A percentile compares a stretch with the other conserved stretches of the same genome.
These are phyloP conservation scores for Leuciscus idus DNA, from an alignment of 2,113 vertebrate genomes.

Conservation along the genomic window DNA sequence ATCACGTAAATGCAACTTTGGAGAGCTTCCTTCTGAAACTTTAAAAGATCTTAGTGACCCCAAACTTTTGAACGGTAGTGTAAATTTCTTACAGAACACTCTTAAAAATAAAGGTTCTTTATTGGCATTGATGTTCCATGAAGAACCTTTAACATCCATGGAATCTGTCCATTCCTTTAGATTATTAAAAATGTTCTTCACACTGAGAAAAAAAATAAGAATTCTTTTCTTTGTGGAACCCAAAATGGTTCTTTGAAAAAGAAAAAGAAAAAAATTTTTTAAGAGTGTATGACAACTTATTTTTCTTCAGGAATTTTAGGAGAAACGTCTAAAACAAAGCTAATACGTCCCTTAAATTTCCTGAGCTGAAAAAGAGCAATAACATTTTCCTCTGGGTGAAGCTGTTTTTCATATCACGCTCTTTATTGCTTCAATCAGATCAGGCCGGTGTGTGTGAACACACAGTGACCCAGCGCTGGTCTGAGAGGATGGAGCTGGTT, in stretches of 20 bases:
- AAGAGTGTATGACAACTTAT: too few relatives aligned
- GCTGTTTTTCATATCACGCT: neutral
- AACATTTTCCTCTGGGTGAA: neutral
- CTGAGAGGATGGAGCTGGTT: slow-evolving; percentile 73
- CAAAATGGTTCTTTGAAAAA: too few relatives aligned
- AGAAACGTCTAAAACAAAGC: too few relatives aligned
- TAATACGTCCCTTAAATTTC: neutral
- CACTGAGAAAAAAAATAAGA: too few relatives aligned
- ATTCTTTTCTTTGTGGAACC: too few relatives aligned
- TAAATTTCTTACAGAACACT: neutral
- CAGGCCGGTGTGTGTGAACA: slow-evolving; percentile 40
- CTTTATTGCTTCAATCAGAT: neutral
- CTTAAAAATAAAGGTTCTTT: neutral
- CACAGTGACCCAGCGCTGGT: slow-evolving; percentile 60
- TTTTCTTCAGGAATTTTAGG: too few relatives aligned
- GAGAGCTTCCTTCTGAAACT: neutral
- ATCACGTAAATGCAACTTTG: neutral
- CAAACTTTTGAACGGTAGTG: neutral
- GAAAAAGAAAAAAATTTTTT: too few relatives aligned
- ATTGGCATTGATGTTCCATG: too few relatives aligned
- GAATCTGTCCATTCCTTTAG: too few relatives aligned
- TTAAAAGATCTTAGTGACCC: neutral
- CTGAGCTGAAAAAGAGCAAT: neutral
- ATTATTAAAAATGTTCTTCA: too few relatives aligned
- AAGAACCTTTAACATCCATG: too few relatives aligned